phyloP scores from a whole-genome alignment of 1,140 invertebrate species.

The Drosophila dunni region DNA sequence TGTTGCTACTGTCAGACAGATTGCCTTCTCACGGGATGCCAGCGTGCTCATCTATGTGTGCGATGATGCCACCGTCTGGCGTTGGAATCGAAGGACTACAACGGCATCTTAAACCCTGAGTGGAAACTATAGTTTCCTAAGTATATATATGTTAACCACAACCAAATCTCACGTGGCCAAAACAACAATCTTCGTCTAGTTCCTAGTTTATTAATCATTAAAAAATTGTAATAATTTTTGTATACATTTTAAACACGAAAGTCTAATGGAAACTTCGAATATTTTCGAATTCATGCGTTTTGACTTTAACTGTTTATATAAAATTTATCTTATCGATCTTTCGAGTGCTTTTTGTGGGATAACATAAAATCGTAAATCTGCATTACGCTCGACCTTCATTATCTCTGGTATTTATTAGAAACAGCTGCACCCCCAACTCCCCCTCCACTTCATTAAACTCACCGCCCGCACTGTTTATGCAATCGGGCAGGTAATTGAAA shows the following conservation, averaged over 20 bases:
- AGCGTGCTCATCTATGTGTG: slow-evolving; percentile 89
- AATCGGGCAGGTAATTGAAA: slow-evolving; percentile 52
- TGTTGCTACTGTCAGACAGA: slow-evolving; percentile 94
- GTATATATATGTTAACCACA: slow-evolving; percentile 36
- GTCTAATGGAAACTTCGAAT: not conserved
- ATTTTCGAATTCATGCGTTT: too few relatives aligned
- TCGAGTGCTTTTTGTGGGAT: too few relatives aligned
- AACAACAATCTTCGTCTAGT: slow-evolving; percentile 54
- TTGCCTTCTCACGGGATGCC: slow-evolving; percentile 94
- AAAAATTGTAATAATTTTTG: not conserved
- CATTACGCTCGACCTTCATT: slow-evolving; percentile 1
- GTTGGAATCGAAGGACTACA: slow-evolving; percentile 90
- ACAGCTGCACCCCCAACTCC: not conserved
- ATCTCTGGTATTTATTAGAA: slow-evolving; percentile 2
- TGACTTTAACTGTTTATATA: too few relatives aligned
- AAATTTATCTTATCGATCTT: too few relatives aligned
- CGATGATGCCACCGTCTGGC: slow-evolving; percentile 97
- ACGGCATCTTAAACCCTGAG: slow-evolving; percentile 38
- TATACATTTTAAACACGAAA: not conserved
- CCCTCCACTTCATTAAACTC: too few relatives aligned
- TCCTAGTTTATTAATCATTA: slow-evolving; percentile 47
- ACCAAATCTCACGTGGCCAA: slow-evolving; percentile 80
- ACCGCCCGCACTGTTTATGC: not conserved
- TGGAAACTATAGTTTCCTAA: not conserved
- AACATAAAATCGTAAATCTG: not conserved